A percentile compares a stretch with the other conserved stretches of the same genome.
Conservation (phyloP, 2,113 vertebrate genomes). For the Gymnorhina tibicen region DNA sequence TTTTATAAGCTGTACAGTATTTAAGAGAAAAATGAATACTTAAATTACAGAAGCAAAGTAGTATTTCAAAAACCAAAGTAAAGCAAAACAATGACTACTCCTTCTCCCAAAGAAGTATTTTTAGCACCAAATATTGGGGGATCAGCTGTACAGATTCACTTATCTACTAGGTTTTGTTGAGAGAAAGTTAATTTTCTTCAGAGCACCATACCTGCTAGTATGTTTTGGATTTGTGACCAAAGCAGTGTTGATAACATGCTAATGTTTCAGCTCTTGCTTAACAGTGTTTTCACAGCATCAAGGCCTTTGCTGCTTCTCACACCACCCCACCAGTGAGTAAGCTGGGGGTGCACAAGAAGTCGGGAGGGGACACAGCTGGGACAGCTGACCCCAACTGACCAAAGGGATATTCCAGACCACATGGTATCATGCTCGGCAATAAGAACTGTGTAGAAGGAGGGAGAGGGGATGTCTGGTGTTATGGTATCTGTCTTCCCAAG, state of each 20-base stretch:
- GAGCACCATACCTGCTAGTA: background rate
- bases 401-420: background rate
- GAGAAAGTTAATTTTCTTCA: background rate
- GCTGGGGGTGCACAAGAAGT: background rate
- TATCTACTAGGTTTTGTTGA: background rate
- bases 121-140: background rate
- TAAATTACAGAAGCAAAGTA: constrained; percentile 36
- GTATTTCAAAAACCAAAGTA: constrained; percentile 37
- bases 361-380: background rate
- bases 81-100: constrained; percentile 8
- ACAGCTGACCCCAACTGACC: background rate
- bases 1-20: constrained; percentile 36
- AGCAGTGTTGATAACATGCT: background rate
- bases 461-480: background rate
- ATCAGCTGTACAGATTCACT: background rate
- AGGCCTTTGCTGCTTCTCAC: background rate
- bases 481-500: background rate
- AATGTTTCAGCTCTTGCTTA: background rate
- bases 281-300: background rate
- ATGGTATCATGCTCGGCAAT: background rate
- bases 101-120: background rate
- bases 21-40: constrained; percentile 28
- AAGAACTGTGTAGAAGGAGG: background rate
- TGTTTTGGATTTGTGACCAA: background rate
- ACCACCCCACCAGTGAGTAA: background rate